Evolutionary conservation across 2,888 invertebrate genomes (phyloP).

Genomic region (Eristalinus aeneus): DNA sequence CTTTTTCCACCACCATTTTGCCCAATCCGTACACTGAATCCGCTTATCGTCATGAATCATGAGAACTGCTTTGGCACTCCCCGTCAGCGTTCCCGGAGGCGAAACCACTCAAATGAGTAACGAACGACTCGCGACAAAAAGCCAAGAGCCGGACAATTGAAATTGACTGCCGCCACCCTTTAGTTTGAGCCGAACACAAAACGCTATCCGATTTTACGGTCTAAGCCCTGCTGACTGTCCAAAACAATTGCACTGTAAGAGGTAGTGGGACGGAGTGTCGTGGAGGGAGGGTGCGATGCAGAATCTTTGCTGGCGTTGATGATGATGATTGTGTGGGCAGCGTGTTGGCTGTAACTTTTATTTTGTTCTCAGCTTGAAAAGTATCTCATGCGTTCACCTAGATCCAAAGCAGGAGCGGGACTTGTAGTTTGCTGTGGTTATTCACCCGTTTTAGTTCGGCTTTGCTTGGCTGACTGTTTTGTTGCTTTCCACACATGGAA

Average conservation of each 20-base stretch:
- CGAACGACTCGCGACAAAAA: not conserved
- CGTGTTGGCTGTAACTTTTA: constrained; percentile 24
- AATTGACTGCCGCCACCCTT: not conserved
- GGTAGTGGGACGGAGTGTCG: not conserved
- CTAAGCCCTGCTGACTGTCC: constrained; percentile 28
- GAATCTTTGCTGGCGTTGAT: not conserved
- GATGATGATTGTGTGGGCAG: constrained; percentile 18
- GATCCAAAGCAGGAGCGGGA: not conserved
- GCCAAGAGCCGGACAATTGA: not conserved
- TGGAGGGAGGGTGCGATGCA: not conserved
- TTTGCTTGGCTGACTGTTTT: constrained; percentile 52
- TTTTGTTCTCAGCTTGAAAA: constrained; percentile 36
- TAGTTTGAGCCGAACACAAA: constrained; percentile 12
- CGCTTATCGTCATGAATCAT: not conserved
- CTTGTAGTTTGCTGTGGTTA: constrained; percentile 31
- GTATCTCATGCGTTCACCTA: constrained; percentile 54
- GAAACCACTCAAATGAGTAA: not conserved
- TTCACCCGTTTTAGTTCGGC: constrained; percentile 57
- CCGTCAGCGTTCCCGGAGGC: not conserved
- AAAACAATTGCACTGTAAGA: constrained; percentile 28
- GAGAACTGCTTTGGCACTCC: not conserved
- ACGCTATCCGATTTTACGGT: constrained; percentile 16
- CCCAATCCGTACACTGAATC: not conserved
- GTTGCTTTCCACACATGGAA: constrained; percentile 24
- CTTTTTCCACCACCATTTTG: not conserved